These are phyloP conservation scores for Mythimna pallens DNA, from an alignment of 2,888 invertebrate species.

Conservation along the genomic window DNA sequence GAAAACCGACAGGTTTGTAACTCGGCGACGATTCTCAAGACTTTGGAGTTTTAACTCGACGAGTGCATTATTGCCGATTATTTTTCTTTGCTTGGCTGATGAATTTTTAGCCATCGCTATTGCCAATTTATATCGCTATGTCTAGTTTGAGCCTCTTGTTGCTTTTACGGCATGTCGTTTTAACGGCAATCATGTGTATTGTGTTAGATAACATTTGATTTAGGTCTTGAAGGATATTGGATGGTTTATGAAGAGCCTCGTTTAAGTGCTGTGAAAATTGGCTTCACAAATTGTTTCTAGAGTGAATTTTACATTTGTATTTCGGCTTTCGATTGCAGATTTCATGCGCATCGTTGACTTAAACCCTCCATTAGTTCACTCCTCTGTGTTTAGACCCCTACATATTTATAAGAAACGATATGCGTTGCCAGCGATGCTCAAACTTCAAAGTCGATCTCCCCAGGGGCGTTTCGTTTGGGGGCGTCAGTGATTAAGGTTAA, in stretches of 20 bases:
- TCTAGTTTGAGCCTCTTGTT: too few relatives aligned
- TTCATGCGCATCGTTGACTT: not conserved
- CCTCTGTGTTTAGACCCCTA: conserved; percentile 20
- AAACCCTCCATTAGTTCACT: conserved; percentile 27
- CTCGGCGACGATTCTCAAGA: too few relatives aligned
- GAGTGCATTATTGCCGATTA: too few relatives aligned
- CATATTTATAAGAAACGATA: conserved; percentile 57
- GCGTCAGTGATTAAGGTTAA: conserved; percentile 52
- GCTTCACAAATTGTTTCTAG: too few relatives aligned
- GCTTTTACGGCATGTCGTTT: too few relatives aligned
- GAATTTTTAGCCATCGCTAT: too few relatives aligned
- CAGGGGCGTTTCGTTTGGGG: conserved; percentile 27
- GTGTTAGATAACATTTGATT: not conserved
- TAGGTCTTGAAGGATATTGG: not conserved
- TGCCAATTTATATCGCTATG: too few relatives aligned
- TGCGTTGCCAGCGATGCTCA: conserved; percentile 45
- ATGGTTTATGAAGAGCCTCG: too few relatives aligned
- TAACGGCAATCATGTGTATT: too few relatives aligned
- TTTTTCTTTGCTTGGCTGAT: too few relatives aligned
- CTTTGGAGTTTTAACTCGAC: too few relatives aligned
- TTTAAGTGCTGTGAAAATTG: not conserved
- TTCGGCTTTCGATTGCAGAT: not conserved
- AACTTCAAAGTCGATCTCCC: conserved; percentile 51
- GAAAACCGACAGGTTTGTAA: too few relatives aligned
- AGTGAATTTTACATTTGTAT: not conserved